Evolutionary conservation across 2,113 vertebrate species (phyloP).

Genomic region (Siniperca knerii): DNA sequence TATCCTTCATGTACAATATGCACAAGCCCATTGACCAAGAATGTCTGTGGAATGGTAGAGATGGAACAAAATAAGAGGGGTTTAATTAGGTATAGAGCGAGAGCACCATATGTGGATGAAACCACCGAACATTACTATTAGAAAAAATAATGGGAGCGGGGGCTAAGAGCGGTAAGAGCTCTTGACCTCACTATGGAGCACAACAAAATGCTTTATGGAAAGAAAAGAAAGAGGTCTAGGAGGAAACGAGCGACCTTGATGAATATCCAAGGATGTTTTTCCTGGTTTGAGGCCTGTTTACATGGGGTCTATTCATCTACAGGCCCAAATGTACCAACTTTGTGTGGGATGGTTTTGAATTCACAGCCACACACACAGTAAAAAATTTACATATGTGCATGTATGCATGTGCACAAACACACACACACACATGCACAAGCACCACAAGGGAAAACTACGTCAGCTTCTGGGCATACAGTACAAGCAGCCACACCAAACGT

Average conservation of each 20-base stretch:
- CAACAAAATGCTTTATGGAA: background rate
- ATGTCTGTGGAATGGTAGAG: background rate
- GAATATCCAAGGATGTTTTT: slow-evolving; percentile 1
- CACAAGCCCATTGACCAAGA: background rate
- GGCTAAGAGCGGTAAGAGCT: slow-evolving; percentile 5
- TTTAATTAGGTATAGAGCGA: slow-evolving; percentile 50
- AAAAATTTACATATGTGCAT: slow-evolving; percentile 36
- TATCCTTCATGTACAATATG: background rate
- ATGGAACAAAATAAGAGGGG: slow-evolving; percentile 14
- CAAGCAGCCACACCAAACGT: slow-evolving; percentile 49
- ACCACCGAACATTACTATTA: background rate
- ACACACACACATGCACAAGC: slow-evolving; percentile 15
- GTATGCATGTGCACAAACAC: background rate
- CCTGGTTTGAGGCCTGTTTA: background rate
- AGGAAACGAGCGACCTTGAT: background rate
- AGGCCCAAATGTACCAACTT: slow-evolving; percentile 4
- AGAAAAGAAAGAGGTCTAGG: background rate
- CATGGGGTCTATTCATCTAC: slow-evolving; percentile 15
- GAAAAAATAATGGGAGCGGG: slow-evolving; percentile 6
- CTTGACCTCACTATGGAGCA: slow-evolving; percentile 7
- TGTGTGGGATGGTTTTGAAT: slow-evolving; percentile 27
- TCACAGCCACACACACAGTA: slow-evolving; percentile 9
- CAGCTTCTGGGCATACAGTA: slow-evolving; percentile 61
- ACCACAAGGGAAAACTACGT: slow-evolving; percentile 65
- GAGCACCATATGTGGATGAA: slow-evolving; percentile 28